These are phyloP conservation scores for Trachythela sp. DNA, from an alignment of 64 coral and sea anemone genomes.

Conservation along the genomic window DNA sequence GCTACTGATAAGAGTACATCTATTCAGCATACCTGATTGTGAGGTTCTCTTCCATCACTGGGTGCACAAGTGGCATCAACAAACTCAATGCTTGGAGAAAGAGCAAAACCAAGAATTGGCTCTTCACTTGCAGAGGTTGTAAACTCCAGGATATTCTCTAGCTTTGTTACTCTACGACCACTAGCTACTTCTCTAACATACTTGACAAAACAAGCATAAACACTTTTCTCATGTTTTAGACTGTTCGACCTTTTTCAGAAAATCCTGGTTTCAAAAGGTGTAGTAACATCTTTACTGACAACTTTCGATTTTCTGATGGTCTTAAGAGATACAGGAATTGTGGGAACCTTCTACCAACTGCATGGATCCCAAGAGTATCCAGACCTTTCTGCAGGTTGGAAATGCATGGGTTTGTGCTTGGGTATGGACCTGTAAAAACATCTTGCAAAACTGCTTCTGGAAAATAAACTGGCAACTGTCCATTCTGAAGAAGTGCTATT, in stretches of 20 bases:
- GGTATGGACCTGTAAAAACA: not conserved
- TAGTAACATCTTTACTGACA: no score
- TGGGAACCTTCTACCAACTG: not conserved
- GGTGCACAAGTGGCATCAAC: not conserved
- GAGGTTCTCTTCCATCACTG: not conserved
- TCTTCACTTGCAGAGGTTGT: no score
- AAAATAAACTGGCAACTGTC: not conserved
- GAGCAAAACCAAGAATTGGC: no score
- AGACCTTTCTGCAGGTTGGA: not conserved
- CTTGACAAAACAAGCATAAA: no score
- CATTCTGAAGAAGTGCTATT: not conserved
- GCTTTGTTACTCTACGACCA: no score
- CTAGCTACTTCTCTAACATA: no score
- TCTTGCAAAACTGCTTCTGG: not conserved
- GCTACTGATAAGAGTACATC: no score
- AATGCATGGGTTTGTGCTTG: not conserved
- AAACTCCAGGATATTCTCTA: not conserved
- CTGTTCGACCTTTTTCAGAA: not conserved
- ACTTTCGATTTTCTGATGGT: no score
- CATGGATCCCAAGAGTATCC: conserved; percentile 9
- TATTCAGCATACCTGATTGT: no score
- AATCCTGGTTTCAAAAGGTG: no score
- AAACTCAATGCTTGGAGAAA: no score
- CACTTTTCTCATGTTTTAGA: not conserved
- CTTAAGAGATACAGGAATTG: no score